Percentiles rank a stretch among this genome's conserved stretches.
Evolutionary conservation across 2,113 vertebrate species (phyloP).

Genomic region (Tupaia tana): DNA sequence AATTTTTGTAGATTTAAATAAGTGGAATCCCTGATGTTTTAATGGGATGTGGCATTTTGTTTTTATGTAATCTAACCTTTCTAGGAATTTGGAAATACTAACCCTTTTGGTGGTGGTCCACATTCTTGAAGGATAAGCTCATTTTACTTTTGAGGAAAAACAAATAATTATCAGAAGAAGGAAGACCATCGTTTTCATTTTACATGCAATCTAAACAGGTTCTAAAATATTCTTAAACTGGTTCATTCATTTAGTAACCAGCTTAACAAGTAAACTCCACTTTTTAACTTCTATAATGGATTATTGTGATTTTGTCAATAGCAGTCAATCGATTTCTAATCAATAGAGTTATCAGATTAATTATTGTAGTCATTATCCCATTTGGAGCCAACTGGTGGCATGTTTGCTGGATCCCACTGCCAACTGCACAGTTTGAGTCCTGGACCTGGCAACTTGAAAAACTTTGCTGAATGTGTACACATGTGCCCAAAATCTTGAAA

Average conservation of each 20-base stretch:
- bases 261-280: constrained; percentile 35
- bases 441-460: no score
- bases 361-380: neutral
- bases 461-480: no score
- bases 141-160: constrained; percentile 47
- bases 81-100: constrained; percentile 48
- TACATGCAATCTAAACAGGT: constrained; percentile 18
- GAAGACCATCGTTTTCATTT: neutral
- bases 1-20: constrained; percentile 72
- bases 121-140: constrained; percentile 13
- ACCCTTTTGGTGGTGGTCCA: neutral
- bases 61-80: constrained; percentile 63
- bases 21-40: constrained; percentile 65
- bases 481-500: no score
- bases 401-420: no score
- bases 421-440: no score
- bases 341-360: neutral
- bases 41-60: constrained; percentile 53
- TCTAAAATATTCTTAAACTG: constrained; percentile 46
- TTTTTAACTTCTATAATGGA: constrained; percentile 45
- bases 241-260: neutral
- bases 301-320: constrained; percentile 9
- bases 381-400: no score
- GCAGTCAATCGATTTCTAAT: constrained; percentile 10
- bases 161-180: constrained; percentile 26